These are phyloP conservation scores for Drosophila mettleri DNA, from an alignment of 2,888 invertebrate species.

Conservation along the genomic window DNA sequence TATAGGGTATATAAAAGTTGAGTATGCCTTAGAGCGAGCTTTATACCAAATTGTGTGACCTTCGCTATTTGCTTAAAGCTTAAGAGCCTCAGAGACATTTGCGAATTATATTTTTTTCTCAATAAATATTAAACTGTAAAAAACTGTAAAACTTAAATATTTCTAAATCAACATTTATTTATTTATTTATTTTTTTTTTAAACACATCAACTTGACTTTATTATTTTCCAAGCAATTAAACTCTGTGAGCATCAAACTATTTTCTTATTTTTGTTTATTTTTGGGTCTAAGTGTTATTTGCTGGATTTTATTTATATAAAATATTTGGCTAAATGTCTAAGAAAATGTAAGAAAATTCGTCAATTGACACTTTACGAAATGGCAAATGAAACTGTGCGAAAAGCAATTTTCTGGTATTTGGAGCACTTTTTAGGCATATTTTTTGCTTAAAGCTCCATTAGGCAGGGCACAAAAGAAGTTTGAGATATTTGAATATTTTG, in stretches of 20 bases:
- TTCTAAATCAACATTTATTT: not conserved
- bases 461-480: slow-evolving; percentile 8
- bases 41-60: not conserved
- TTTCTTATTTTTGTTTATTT: not conserved
- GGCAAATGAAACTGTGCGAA: slow-evolving; percentile 8
- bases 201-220: not conserved
- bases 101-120: too few relatives aligned
- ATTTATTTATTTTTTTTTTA: not conserved
- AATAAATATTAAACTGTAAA: not conserved
- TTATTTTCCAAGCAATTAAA: slow-evolving; percentile 4
- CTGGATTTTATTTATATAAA: not conserved
- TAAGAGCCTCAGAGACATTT: too few relatives aligned
- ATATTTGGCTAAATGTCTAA: not conserved
- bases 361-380: slow-evolving; percentile 10
- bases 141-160: not conserved
- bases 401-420: slow-evolving; percentile 20
- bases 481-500: not conserved
- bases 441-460: slow-evolving; percentile 22
- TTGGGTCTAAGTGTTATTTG: not conserved
- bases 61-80: too few relatives aligned
- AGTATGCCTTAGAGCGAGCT: not conserved
- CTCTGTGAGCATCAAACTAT: too few relatives aligned
- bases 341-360: not conserved
- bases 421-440: slow-evolving; percentile 28
- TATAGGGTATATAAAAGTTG: not conserved